These are phyloP conservation scores for Cyprinella venusta DNA, from an alignment of 2,797 vertebrate genomes.

Conservation along the genomic window DNA sequence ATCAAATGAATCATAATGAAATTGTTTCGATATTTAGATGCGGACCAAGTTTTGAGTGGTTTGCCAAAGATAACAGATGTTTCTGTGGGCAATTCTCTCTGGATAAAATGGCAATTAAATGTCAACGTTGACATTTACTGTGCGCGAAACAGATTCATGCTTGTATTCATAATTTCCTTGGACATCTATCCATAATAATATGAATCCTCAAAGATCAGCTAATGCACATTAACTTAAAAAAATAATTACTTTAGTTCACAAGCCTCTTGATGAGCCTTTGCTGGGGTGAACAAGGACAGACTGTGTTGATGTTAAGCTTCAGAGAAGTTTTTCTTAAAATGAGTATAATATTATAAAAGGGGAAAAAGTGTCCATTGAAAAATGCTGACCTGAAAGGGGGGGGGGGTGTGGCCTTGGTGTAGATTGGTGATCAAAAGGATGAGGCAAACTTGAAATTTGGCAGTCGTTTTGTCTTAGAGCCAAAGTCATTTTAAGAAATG, in stretches of 20 bases:
- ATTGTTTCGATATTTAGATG: neutral
- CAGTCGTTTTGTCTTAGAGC: neutral
- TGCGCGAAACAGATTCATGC: constrained; percentile 18
- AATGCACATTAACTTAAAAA: neutral
- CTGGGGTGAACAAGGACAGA: neutral
- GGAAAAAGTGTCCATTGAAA: neutral
- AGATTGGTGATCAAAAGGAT: neutral
- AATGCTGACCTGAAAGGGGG: neutral
- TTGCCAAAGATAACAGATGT: constrained; percentile 37
- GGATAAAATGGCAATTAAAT: constrained; percentile 45
- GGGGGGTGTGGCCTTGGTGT: neutral
- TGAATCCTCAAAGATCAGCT: constrained; percentile 17
- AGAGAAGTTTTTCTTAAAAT: neutral
- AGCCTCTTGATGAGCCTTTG: neutral
- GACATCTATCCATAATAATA: constrained; percentile 36
- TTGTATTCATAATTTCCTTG: constrained; percentile 31
- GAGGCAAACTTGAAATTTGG: neutral
- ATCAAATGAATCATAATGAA: neutral
- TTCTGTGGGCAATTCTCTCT: constrained; percentile 36
- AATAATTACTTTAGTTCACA: neutral
- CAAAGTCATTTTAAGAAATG: constrained; percentile 30
- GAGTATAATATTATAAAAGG: neutral
- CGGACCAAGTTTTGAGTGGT: neutral
- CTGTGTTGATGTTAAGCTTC: neutral
- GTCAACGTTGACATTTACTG: constrained; percentile 45